These are phyloP conservation scores for Meloe dianella DNA, from an alignment of 2,888 invertebrate genomes.

Conservation along the genomic window DNA sequence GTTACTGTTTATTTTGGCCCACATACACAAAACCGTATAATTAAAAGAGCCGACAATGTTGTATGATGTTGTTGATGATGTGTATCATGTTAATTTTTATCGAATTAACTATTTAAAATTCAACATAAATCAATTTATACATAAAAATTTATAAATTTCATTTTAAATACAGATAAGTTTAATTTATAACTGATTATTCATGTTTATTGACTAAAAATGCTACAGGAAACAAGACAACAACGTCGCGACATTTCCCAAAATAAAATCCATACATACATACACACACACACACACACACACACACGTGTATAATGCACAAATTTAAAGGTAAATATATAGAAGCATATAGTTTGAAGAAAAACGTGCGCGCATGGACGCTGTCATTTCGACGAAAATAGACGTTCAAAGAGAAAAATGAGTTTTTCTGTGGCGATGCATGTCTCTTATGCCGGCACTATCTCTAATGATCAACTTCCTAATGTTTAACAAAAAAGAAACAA, in stretches of 20 bases:
- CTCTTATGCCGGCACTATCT: neutral
- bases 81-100: neutral
- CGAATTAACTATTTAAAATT: neutral
- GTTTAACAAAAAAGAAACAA: neutral
- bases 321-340: neutral
- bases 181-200: too few species aligned
- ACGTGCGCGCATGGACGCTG: slow-evolving; percentile 3
- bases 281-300: neutral
- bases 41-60: neutral
- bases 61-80: neutral
- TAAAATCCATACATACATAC: too few species aligned
- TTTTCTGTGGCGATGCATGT: neutral
- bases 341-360: neutral
- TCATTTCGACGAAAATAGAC: neutral
- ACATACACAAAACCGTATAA: slow-evolving; percentile 19
- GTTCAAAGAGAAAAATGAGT: neutral
- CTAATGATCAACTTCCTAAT: slow-evolving; percentile 8
- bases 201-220: neutral
- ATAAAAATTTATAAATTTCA: too few species aligned
- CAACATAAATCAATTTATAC: too few species aligned
- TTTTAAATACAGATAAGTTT: too few species aligned
- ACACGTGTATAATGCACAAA: neutral
- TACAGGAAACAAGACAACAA: neutral
- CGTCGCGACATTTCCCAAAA: neutral
- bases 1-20: slow-evolving; percentile 38